Evolutionary conservation across 2,797 vertebrate genomes (phyloP).

Genomic region (Tauraco hartlaubi): DNA sequence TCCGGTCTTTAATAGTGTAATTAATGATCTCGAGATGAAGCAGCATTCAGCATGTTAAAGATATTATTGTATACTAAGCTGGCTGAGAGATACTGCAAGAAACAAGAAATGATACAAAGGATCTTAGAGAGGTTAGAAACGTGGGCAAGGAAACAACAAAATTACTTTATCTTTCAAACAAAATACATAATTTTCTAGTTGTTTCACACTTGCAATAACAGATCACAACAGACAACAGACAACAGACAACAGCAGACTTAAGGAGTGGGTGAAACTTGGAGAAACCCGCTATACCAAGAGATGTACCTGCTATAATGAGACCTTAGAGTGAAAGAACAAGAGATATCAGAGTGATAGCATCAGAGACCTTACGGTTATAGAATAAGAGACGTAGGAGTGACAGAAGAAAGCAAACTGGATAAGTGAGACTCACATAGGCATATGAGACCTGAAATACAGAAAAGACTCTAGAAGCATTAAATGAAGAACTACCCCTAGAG

Average conservation of each 20-base stretch:
- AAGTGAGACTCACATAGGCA: not conserved
- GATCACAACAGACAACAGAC: not conserved
- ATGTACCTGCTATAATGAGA: not conserved
- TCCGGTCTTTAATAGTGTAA: not conserved
- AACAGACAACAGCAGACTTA: not conserved
- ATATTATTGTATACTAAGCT: not conserved
- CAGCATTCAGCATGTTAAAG: not conserved
- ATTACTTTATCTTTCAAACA: not conserved
- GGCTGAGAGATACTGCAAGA: not conserved
- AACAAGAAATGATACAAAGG: constrained; percentile 21
- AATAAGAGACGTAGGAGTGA: not conserved
- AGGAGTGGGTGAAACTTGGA: constrained; percentile 36
- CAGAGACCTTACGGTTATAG: not conserved
- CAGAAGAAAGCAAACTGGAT: constrained; percentile 1
- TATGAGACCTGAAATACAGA: not conserved
- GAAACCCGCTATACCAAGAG: constrained; percentile 12
- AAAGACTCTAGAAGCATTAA: not conserved
- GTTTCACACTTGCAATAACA: constrained; percentile 2
- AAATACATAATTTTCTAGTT: not conserved
- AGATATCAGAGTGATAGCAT: not conserved
- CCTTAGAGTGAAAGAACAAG: constrained; percentile 23
- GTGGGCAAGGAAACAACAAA: not conserved
- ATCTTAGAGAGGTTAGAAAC: not conserved
- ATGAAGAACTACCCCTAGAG: not conserved
- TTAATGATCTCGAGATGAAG: constrained; percentile 45